Evolutionary conservation across 2,113 vertebrate genomes (phyloP), one percentile per base, ranked within the genome.

Genomic region (Vulpes vulpes): DNA sequence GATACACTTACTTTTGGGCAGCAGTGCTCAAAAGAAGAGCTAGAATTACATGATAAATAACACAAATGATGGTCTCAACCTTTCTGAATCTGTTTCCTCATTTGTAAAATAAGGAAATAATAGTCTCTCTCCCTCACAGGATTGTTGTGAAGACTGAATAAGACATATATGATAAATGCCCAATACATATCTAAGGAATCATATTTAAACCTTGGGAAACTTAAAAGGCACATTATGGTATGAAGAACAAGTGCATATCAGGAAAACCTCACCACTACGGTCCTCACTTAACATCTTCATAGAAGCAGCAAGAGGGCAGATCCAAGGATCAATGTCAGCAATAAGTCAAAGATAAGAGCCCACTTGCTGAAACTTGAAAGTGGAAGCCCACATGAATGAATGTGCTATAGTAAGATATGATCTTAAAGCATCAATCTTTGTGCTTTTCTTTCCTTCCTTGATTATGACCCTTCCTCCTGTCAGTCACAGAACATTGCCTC

Each of bases 61-160:
- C 32, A 73, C 51, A 64, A 86, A 74, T 30, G 17, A 81, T 65
- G 32, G 27, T 15, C 30, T 88, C 55, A 23, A 78, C 11, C 71
- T 80, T 80, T 80, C 84, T 60, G 81, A 93, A 93, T 91, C 30
- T 94, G 2, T 82, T 93, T 88, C 14, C 59, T 94, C 27, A 59
- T 81, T 30, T 65, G 7, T 65, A 85, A 90, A 76, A 43, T 88
- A 81, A 84, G 60, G 43, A 74, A 74, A 19, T 12, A 64, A 3
- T 9, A 89, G 0, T 14, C 73, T 38, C 73, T 38, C 35, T 85
- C 57, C 62, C 14, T 85, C 10, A 32, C 1, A 19, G 38, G 12
- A 12, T 12, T 49, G 7, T 49, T 62, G 12, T 38, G 8, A 95
- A 64, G 16, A 78, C 38, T 57, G 85, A 84, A 16, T 30, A 30